Base-by-base conservation (phyloP, 2,888 invertebrate species). In the Parnassius apollo region DNA sequence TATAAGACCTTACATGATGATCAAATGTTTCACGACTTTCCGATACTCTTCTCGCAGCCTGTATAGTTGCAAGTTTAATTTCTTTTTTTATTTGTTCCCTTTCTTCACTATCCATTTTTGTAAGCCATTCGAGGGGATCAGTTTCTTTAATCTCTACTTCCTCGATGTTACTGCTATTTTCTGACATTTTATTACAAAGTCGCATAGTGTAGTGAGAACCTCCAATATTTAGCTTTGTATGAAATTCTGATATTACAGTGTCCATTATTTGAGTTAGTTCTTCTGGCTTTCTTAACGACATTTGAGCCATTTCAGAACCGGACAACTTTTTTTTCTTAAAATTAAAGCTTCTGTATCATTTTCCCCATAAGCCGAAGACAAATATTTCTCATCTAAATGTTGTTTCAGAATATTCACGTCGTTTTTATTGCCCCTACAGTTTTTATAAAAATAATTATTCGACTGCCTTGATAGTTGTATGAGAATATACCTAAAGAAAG, bases 231-330 rank as follows among this genome's bases (percentile, higher is more conserved):
- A 85, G 74, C 69, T 85, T 84, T 9, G 72, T 78, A 69, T 89
- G 80, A 68, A 90, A 88, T 70, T 91, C 91, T 0, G 85, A 77
- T 53, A 91, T 86, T 0, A 91, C 88, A 45, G 85, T 81, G 48
- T 83, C 84, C 82, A 91, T 85, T 75, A 77, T 89, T 25, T 82
- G 72, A 8, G 85, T 87, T 0, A 91, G 65, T 52, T 89, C 88
- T 67, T 79, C 77, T 0, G 88, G 78, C 68, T 85, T 88, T 42
- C 77, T 78, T 53, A 85, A 85, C n/a, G 80, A 77, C 44, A 82
- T 71, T 70, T 90, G 88, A 9, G 91, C 83, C 83, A 91, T 88
- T 77, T 86, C 75, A 1, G 83, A 78, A 0, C 88, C 90, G 4
- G 88, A 79, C 57, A 78, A 61, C 48, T 64, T 70, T 59, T 65